Evolutionary conservation across 2,113 vertebrate species (phyloP).

Genomic region (Chloropsis cyanopogon): DNA sequence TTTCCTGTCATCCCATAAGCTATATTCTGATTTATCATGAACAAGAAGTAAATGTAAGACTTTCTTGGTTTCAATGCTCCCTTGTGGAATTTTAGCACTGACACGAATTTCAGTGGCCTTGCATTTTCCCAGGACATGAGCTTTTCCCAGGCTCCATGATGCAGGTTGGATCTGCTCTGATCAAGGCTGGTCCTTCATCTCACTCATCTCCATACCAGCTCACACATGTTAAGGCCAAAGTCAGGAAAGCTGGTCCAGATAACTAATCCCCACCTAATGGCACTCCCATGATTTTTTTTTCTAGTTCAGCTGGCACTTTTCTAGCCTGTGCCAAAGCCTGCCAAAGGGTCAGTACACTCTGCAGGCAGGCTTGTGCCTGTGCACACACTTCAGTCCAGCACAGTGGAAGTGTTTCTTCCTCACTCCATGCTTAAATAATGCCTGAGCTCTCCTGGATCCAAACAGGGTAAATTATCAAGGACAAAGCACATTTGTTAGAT

Average conservation of each 20-base stretch:
- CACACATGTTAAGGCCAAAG: not conserved
- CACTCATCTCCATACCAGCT: not conserved
- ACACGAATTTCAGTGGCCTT: not conserved
- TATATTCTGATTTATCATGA: not conserved
- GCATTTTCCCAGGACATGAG: not conserved
- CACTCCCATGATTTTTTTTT: not conserved
- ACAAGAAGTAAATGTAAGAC: not conserved
- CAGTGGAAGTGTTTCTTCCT: not conserved
- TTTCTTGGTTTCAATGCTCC: not conserved
- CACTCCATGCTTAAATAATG: not conserved
- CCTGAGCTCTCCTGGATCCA: not conserved
- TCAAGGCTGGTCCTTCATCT: not conserved
- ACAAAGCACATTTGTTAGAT: not conserved
- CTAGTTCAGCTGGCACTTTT: not conserved
- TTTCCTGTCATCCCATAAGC: not conserved
- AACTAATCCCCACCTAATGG: not conserved
- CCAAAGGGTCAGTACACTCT: not conserved
- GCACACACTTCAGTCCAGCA: not conserved
- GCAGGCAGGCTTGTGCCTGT: not conserved
- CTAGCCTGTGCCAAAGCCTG: not conserved
- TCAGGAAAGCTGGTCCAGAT: not conserved
- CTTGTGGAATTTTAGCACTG: not conserved
- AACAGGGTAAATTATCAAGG: not conserved
- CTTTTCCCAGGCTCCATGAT: not conserved
- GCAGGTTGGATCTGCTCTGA: not conserved